Conservation (phyloP, 2,113 vertebrate genomes). For the Malurus melanocephalus region DNA sequence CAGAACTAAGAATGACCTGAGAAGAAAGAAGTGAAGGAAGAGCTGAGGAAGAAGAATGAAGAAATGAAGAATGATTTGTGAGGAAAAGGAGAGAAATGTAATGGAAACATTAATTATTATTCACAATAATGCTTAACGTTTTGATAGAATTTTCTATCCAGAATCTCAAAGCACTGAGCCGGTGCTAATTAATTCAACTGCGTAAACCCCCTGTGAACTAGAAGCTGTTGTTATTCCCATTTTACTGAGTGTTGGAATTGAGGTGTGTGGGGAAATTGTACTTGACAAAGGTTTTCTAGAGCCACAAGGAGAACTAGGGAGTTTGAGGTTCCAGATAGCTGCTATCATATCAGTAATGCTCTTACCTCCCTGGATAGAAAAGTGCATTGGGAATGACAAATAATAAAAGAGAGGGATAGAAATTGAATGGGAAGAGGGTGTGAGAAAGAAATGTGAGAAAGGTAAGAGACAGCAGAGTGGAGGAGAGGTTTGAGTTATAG, state of each 20-base stretch:
- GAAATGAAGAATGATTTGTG: background rate
- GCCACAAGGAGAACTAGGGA: background rate
- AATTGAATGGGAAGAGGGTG: background rate
- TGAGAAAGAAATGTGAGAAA: background rate
- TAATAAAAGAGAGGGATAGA: background rate
- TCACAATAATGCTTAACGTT: constrained; percentile 40
- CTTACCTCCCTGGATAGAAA: background rate
- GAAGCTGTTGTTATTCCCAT: constrained; percentile 18
- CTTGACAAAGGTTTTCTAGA: constrained; percentile 22
- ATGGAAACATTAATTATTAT: constrained; percentile 20
- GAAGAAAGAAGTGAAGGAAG: background rate
- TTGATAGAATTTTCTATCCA: constrained; percentile 39
- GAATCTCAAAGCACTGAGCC: constrained; percentile 41
- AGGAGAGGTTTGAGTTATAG: constrained; percentile 60
- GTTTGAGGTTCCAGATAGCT: background rate
- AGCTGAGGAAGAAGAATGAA: background rate
- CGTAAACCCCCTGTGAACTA: background rate
- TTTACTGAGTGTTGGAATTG: constrained; percentile 7
- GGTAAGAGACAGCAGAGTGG: constrained; percentile 19
- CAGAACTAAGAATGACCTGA: background rate
- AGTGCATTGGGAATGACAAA: background rate
- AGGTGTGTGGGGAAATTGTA: background rate
- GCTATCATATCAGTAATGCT: background rate
- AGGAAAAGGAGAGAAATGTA: background rate
- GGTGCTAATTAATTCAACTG: constrained; percentile 31